These are phyloP conservation scores for Catocala fraxini DNA, from an alignment of 2,888 invertebrate genomes.

Conservation along the genomic window DNA sequence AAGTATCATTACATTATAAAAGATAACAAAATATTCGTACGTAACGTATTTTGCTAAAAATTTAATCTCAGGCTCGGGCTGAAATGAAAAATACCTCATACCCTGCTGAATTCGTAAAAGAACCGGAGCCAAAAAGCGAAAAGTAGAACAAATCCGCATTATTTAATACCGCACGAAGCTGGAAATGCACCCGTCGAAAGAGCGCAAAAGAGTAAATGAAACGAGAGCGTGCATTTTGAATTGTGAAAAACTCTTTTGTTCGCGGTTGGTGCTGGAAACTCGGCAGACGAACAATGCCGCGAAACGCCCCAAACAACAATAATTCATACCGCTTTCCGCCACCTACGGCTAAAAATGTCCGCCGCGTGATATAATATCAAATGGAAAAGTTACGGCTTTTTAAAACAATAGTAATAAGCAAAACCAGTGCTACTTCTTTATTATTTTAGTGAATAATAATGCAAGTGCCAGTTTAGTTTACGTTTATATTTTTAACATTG, in stretches of 20 bases:
- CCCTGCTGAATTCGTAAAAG: constrained; percentile 57
- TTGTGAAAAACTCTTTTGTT: constrained; percentile 86
- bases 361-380: constrained; percentile 84
- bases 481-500: constrained; percentile 56
- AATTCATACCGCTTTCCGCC: constrained; percentile 87
- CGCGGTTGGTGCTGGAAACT: constrained; percentile 76
- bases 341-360: constrained; percentile 88
- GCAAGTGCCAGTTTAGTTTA: constrained; percentile 48
- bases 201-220: constrained; percentile 86
- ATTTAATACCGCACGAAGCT: constrained; percentile 83
- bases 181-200: constrained; percentile 83
- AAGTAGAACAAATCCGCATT: constrained; percentile 80
- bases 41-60: constrained; percentile 22
- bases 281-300: constrained; percentile 80
- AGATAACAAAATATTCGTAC: constrained; percentile 8
- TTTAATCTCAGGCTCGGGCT: constrained; percentile 41
- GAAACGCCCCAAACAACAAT: constrained; percentile 86
- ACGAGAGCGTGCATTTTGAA: constrained; percentile 86
- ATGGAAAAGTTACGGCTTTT: constrained; percentile 85
- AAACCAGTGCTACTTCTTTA: constrained; percentile 64
- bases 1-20: background rate
- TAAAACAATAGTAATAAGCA: constrained; percentile 82
- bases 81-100: constrained; percentile 56
- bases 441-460: constrained; percentile 73
- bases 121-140: constrained; percentile 68